Percentiles rank a stretch among this genome's conserved stretches.
Conservation (phyloP, 2,888 invertebrate species). For the Emesis furor region DNA sequence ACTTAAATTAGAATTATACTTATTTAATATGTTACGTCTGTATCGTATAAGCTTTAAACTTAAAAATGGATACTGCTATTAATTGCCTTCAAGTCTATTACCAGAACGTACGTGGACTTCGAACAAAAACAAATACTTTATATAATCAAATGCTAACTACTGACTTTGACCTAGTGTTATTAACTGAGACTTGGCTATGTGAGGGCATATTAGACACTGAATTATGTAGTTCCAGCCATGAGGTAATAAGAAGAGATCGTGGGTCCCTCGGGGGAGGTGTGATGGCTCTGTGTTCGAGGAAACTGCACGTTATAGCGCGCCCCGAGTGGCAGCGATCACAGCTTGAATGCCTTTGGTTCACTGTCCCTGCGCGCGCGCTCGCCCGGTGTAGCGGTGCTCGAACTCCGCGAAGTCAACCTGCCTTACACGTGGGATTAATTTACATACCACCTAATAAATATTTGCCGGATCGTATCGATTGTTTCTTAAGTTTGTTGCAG, state of each 20-base stretch:
- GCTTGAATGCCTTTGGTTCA: background rate
- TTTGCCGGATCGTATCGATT: background rate
- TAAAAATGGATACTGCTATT: no score
- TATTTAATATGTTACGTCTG: no score
- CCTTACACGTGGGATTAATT: background rate
- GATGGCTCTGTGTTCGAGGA: background rate
- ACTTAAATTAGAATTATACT: no score
- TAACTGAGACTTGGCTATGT: background rate
- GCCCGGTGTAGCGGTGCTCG: background rate
- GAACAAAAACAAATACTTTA: no score
- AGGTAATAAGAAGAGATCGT: background rate
- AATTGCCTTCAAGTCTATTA: no score
- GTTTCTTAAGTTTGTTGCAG: background rate
- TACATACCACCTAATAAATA: background rate
- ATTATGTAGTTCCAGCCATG: background rate
- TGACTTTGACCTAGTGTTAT: background rate
- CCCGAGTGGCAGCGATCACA: background rate
- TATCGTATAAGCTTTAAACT: no score
- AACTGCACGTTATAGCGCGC: background rate
- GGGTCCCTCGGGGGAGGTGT: background rate
- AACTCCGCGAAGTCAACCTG: background rate
- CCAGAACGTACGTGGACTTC: no score
- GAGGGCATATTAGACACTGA: background rate
- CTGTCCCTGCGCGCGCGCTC: background rate
- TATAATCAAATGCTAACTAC: conserved; percentile 2